phyloP scores from a whole-genome alignment of 2,113 vertebrate species.

The Argyrosomus japonicus region DNA sequence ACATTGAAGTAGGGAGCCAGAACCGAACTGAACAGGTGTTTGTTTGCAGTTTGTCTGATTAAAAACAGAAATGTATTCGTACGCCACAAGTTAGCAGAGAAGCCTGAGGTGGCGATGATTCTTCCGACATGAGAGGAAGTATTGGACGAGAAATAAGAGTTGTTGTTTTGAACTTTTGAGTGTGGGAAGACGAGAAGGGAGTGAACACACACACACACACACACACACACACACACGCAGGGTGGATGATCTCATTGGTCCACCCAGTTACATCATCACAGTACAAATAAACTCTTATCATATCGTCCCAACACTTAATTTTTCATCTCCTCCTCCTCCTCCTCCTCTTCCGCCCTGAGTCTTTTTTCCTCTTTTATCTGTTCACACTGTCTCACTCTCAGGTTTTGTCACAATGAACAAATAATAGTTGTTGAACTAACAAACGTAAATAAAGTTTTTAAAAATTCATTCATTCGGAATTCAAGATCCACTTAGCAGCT shows the following conservation, averaged over 20 bases:
- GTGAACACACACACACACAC: conserved; percentile 4
- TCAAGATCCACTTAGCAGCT: too few relatives aligned
- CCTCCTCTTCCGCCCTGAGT: neutral
- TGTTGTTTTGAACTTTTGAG: conserved; percentile 32
- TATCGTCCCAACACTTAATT: neutral
- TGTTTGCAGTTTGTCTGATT: neutral
- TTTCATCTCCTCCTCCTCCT: conserved; percentile 20
- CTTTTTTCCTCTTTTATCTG: neutral
- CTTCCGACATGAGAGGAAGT: neutral
- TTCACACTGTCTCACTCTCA: neutral
- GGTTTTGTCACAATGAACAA: neutral
- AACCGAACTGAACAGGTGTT: neutral
- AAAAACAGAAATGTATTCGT: neutral
- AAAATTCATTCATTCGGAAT: too few relatives aligned
- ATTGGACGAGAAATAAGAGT: neutral
- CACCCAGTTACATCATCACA: conserved; percentile 54
- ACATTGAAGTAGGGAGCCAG: neutral
- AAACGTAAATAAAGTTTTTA: too few relatives aligned
- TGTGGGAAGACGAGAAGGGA: conserved; percentile 44
- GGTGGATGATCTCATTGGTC: conserved; percentile 65
- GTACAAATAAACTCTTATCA: conserved; percentile 36
- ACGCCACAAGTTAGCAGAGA: neutral
- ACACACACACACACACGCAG: conserved; percentile 30
- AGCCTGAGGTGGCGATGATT: neutral
- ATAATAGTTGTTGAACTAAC: neutral